Base-by-base conservation (phyloP, 2,113 vertebrate genomes). In the Elgaria multicarinata region DNA sequence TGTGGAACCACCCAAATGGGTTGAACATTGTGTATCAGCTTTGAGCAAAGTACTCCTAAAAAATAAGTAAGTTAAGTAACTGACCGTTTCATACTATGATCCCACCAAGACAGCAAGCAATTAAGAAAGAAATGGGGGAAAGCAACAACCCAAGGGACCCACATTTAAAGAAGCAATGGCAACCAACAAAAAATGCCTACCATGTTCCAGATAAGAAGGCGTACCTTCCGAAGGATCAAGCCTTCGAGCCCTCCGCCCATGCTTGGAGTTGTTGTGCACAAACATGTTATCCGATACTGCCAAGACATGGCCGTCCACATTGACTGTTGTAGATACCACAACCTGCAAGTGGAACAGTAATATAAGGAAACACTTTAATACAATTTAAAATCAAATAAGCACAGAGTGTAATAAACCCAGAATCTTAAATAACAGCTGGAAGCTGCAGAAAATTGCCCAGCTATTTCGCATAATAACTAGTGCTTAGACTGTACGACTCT, bases 211-310 rank as follows among this genome's bases (percentile, higher is more conserved):
- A 97, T 98, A 98, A 97, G 98, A 98, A 93, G 97, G 98, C 92
- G 98, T 98, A 96, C 98, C 98, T 97, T 99, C 99, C 88, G 98
- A 99, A 85, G 99, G 98, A 97, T 99, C 99, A 67, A 99, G 97
- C 94, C 98, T 97, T 93, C 98, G 97, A 95, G 98, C 98, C 96
- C 98, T 97, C 94, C 98, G 98, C 94, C 98, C 98, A 0, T 98
- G 98, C 95, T 98, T 99, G 92, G 99, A 99, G 97, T 99, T 99
- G 97, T 99, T 99, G 96, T 99, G 99, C 90, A 99, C 99, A 95
- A 99, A 99, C 99, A 99, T 99, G 95, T 99, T 99, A 97, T 99
- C 99, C 44, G 99, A 99, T 96, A 99, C 98, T 33, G 99, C 99
- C 89, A 99, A 96, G 94, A 99, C 98, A 62, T 99, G 98, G 92